phyloP scores from a whole-genome alignment of 2,888 invertebrate genomes.

The Salticus scenicus region DNA sequence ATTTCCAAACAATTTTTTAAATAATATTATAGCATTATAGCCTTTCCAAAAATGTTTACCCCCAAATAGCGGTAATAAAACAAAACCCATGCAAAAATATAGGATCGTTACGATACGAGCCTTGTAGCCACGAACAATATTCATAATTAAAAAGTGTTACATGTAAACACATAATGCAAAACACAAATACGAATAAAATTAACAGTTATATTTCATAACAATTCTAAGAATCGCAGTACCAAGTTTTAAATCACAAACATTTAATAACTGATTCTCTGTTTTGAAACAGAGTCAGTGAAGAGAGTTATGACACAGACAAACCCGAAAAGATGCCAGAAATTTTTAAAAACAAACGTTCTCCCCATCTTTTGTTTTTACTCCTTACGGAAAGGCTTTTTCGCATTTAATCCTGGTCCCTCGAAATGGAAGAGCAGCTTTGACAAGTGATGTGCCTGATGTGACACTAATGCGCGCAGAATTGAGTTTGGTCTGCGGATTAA shows the following conservation, averaged over 20 bases:
- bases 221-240: neutral
- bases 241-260: neutral
- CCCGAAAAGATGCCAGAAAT: neutral
- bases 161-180: too few relatives aligned
- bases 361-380: neutral
- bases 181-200: too few relatives aligned
- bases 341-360: neutral
- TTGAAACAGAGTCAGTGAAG: neutral
- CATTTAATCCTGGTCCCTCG: neutral
- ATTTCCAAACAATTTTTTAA: too few relatives aligned
- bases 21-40: too few relatives aligned
- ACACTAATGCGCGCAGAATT: slow-evolving; percentile 63
- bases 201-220: too few relatives aligned
- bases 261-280: neutral
- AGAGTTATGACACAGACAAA: neutral
- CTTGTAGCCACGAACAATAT: too few relatives aligned
- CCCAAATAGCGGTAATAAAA: too few relatives aligned
- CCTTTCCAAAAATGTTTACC: too few relatives aligned
- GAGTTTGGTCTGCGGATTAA: slow-evolving; percentile 63
- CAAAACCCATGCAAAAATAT: too few relatives aligned
- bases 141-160: too few relatives aligned
- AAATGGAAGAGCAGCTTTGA: slow-evolving; percentile 10
- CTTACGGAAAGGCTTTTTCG: slow-evolving; percentile 2
- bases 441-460: slow-evolving; percentile 60
- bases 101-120: too few relatives aligned